These are phyloP conservation scores for Uria aalge DNA, from an alignment of 2,113 vertebrate species.

Conservation along the genomic window DNA sequence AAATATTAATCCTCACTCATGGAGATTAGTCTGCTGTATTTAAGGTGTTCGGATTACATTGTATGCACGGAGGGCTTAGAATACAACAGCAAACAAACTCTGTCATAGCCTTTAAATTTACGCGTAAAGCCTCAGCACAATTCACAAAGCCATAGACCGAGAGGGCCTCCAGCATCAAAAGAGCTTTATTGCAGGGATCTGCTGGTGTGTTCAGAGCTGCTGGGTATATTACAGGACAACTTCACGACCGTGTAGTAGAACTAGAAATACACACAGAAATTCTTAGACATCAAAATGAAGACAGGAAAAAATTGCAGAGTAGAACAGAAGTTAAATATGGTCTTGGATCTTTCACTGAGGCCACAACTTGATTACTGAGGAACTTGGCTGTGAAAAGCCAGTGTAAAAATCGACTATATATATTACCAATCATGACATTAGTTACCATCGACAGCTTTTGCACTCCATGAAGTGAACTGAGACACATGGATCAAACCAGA, in stretches of 20 bases:
- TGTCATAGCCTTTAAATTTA: neutral
- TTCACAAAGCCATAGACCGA: neutral
- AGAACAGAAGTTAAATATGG: neutral
- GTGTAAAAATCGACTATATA: accelerated
- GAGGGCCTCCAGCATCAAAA: neutral
- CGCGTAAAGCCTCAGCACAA: neutral
- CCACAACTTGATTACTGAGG: neutral
- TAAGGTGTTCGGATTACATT: neutral
- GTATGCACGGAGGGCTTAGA: neutral
- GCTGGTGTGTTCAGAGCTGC: neutral
- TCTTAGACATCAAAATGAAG: neutral
- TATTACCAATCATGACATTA: neutral
- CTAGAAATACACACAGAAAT: neutral
- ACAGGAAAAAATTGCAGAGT: neutral
- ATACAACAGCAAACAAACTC: neutral
- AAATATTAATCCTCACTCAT: neutral
- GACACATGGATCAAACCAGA: neutral
- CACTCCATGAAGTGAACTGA: neutral
- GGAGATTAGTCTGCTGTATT: neutral
- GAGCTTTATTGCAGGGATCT: neutral
- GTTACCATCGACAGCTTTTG: neutral
- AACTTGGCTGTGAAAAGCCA: neutral
- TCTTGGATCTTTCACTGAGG: neutral
- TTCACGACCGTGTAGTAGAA: neutral
- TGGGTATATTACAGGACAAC: neutral